Evolutionary conservation across 2,113 vertebrate species (phyloP), one percentile per base, ranked within the genome.

Genomic region (Oriolus oriolus): DNA sequence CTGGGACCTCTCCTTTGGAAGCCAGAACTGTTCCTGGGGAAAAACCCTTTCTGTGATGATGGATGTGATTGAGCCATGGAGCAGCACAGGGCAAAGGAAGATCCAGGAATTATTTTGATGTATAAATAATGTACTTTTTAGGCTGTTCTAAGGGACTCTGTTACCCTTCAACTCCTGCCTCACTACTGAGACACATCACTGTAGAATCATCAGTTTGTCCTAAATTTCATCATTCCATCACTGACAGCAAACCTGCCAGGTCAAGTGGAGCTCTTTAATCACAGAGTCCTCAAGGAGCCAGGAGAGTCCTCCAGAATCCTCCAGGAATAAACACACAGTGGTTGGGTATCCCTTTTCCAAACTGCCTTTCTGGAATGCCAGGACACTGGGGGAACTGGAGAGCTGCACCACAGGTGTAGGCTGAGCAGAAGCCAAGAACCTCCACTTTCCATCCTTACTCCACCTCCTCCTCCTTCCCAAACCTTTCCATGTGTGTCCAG

Each of bases 361-460:
- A 33, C 7, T 27, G 53, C 54, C 53, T 27, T 33, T n/a, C 33
- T 54, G 16, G 60, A 24, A 35, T 3, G 2, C 37, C 56, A 54
- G 39, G 53, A 20, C 7, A 1, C 82, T 6, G 21, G 28, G 66
- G 54, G 28, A 39, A 6, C 14, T 20, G 33, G 39, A 61, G 10
- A n/a, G 7, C 28, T 39, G 45, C 15, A 19, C n/a, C 22, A 4
- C 2, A 3, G 5, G 4, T 5, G 6, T 2, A 79, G 37, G 7
- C 39, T 30, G 35, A 73, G 53, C 28, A 45, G 41, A 76, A 66
- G 2, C 39, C 7, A 5, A 31, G 42, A 39, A 5, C 7, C 21
- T 31, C 85, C 63, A 31, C 19, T 64, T 22, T 4, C 31, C 57
- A 53, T 27, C 16, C 23, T 83, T 23, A 12, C 10, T 69, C 33